phyloP scores from a whole-genome alignment of 2,113 vertebrate species.

The Lepidiolamprologus cunningtoni region DNA sequence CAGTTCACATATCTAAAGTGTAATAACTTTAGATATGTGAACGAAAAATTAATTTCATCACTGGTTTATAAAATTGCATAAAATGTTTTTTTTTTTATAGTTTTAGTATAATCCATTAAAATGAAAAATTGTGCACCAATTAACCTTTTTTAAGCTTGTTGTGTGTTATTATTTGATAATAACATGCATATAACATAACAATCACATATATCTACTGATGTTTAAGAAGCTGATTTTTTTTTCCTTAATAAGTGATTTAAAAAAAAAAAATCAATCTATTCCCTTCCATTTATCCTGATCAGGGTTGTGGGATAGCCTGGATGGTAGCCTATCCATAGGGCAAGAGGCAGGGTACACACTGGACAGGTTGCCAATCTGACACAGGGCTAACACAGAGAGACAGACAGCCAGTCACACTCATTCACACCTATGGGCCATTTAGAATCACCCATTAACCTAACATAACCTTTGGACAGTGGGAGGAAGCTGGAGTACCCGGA shows the following conservation, averaged over 20 bases:
- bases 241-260: background rate
- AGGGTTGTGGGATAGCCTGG: background rate
- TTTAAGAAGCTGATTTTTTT: background rate
- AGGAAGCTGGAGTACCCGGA: background rate
- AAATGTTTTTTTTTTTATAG: background rate
- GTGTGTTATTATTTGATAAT: background rate
- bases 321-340: background rate
- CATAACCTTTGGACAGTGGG: background rate
- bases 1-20: background rate
- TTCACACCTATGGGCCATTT: background rate
- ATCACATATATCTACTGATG: background rate
- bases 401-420: background rate
- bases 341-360: background rate
- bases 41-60: background rate
- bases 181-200: background rate
- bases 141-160: background rate
- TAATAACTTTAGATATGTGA: background rate
- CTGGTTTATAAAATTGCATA: background rate
- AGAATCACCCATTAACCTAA: background rate
- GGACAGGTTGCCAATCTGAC: background rate
- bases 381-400: background rate
- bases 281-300: background rate
- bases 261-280: background rate
- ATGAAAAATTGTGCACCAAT: background rate
- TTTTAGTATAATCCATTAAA: background rate